phyloP scores from a whole-genome alignment of 2,888 invertebrate genomes.

The Atherix ibis region DNA sequence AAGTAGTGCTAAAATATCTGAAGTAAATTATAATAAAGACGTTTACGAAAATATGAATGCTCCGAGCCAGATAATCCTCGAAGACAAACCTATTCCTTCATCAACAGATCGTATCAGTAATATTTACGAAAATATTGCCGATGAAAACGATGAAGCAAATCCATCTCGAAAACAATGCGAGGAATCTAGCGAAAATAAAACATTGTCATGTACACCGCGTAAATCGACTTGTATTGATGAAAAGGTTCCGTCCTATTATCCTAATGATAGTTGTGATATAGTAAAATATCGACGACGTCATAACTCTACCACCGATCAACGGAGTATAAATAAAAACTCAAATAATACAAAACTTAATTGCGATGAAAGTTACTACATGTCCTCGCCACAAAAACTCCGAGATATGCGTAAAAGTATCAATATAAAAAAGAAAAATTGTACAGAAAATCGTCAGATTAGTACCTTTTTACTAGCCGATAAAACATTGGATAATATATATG shows the following conservation, averaged over 20 bases:
- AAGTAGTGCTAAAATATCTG: constrained; percentile 4
- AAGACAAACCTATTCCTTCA: background rate
- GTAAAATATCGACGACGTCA: constrained; percentile 18
- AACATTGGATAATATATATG: constrained; percentile 28
- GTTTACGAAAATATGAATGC: constrained; percentile 23
- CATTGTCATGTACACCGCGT: constrained; percentile 23
- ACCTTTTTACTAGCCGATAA: constrained; percentile 12
- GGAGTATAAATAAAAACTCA: constrained; percentile 14
- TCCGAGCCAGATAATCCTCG: background rate
- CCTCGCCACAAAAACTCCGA: constrained; percentile 27
- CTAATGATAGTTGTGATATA: constrained; percentile 27
- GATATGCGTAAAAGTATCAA: constrained; percentile 20
- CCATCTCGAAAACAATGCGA: background rate
- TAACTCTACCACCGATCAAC: constrained; percentile 5
- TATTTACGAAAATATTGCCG: background rate
- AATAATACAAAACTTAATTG: constrained; percentile 19
- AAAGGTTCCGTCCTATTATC: constrained; percentile 32
- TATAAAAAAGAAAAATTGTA: background rate
- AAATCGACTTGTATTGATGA: constrained; percentile 30
- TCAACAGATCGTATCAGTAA: background rate
- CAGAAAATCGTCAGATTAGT: background rate
- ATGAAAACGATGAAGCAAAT: background rate
- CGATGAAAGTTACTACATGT: constrained; percentile 28
- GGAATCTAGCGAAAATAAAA: background rate
- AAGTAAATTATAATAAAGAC: background rate